Evolutionary conservation across 2,888 invertebrate species (phyloP).

Genomic region (Lithophane ornitopus): DNA sequence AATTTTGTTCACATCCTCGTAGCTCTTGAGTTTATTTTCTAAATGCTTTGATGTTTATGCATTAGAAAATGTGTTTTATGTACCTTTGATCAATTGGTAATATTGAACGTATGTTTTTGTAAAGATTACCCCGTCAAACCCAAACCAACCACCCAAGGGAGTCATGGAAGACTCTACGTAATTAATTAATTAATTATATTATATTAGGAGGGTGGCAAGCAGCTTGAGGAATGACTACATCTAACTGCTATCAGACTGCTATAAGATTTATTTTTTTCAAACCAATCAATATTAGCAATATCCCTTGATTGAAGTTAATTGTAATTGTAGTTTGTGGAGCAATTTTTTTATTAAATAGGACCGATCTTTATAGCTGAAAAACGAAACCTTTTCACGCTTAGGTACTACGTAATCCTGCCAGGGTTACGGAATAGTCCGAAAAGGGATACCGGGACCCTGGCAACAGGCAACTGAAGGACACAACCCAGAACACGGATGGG

Average conservation of each 20-base stretch:
- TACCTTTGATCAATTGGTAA: constrained; percentile 23
- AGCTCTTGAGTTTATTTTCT: constrained; percentile 20
- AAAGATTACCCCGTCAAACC: background rate
- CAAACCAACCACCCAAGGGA: too few relatives aligned
- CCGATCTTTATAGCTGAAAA: background rate
- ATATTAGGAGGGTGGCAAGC: background rate
- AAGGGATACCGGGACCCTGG: too few relatives aligned
- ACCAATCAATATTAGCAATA: too few relatives aligned
- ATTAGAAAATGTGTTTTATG: constrained; percentile 5
- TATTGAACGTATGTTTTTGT: constrained; percentile 5
- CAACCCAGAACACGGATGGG: too few relatives aligned
- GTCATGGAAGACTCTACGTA: background rate
- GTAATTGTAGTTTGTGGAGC: background rate
- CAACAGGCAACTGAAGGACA: too few relatives aligned
- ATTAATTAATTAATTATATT: constrained; percentile 1
- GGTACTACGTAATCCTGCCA: too few relatives aligned
- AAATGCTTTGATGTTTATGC: constrained; percentile 19
- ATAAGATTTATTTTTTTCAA: too few relatives aligned
- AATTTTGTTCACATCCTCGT: constrained; percentile 44
- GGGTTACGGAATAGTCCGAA: too few relatives aligned
- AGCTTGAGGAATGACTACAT: background rate
- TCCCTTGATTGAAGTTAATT: background rate
- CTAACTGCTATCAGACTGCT: background rate
- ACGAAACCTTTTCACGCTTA: background rate
- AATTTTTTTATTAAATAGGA: background rate